phyloP scores from a whole-genome alignment of 1,140 invertebrate species.

The Drosophila tropicalis region DNA sequence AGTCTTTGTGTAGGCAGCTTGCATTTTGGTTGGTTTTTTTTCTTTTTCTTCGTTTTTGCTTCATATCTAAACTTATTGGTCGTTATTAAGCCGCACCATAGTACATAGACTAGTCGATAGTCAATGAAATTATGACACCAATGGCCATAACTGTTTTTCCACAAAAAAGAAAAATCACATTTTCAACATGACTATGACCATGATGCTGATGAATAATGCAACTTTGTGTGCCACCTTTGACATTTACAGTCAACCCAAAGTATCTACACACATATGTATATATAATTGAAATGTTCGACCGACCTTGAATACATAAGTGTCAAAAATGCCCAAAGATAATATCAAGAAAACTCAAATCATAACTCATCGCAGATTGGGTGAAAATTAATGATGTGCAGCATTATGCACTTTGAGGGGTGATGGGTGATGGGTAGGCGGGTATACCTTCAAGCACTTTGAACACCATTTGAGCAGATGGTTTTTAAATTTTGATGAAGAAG shows the following conservation, averaged over 20 bases:
- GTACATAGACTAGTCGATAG: not conserved
- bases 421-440: too few relatives aligned
- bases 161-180: not conserved
- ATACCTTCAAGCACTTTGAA: too few relatives aligned
- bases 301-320: slow-evolving; percentile 6
- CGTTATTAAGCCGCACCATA: not conserved
- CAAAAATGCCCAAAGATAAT: slow-evolving; percentile 1
- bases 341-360: not conserved
- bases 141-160: slow-evolving; percentile 8
- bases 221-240: not conserved
- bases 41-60: not conserved
- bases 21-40: not conserved
- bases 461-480: too few relatives aligned
- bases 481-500: too few relatives aligned
- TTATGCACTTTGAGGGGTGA: not conserved
- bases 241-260: not conserved
- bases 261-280: not conserved
- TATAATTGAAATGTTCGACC: slow-evolving; percentile 1
- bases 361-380: not conserved
- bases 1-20: not conserved
- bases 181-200: not conserved
- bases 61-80: not conserved
- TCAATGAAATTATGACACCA: slow-evolving; percentile 5
- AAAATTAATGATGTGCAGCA: slow-evolving; percentile 2
- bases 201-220: not conserved